Base-by-base conservation (phyloP, 1,140 invertebrate species). In the Protaetia brevitarsis region DNA sequence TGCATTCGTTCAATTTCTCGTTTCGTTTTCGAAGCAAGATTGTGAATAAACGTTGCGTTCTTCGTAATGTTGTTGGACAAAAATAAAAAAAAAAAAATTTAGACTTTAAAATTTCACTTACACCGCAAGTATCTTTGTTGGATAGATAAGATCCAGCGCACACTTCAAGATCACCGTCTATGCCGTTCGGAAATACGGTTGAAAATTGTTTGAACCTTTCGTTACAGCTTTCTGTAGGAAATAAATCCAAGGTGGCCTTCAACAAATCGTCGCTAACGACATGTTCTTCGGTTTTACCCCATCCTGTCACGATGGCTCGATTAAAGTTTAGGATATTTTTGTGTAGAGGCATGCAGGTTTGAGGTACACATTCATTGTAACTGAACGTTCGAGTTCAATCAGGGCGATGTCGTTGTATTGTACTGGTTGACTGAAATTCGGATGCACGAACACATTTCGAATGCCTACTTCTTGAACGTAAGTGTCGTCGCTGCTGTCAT, bases 371-470 rank as follows among this genome's bases (percentile, higher is more conserved):
- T 74, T 79, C 13, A 88, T 79, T 2, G 70, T 71, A 7, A 83
- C 81, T 23, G 70, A 58, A 31, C 67, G 70, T 2, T 78, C 74
- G 7, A 89, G 71, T 70, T 83, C 79, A 1, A 88, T 63, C 0
- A 89, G 66, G 4, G 82, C 87, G 56, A 89, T 87, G 65, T 90
- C 89, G 66, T 86, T 78, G 66, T 89, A 88, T 61, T 82, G 77
- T 0, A 78, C 75, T 2, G 83, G 81, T 3, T 76, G 72, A 8
- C 75, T 76, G 68, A 85, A 88, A 28, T 79, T 72, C 1, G 85
- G 84, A 30, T 65, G 41, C 5, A 41, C 60, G 23, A 21, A 21
- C 7, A 37, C 10, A 19, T 30, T 62, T 7, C 36, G 21, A 1
- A 62, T 23, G 4, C 7, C 1, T 2, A 62, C 10, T 21, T 62